Conservation (phyloP, 1,140 invertebrate species). For the Drosophila ohnishii region DNA sequence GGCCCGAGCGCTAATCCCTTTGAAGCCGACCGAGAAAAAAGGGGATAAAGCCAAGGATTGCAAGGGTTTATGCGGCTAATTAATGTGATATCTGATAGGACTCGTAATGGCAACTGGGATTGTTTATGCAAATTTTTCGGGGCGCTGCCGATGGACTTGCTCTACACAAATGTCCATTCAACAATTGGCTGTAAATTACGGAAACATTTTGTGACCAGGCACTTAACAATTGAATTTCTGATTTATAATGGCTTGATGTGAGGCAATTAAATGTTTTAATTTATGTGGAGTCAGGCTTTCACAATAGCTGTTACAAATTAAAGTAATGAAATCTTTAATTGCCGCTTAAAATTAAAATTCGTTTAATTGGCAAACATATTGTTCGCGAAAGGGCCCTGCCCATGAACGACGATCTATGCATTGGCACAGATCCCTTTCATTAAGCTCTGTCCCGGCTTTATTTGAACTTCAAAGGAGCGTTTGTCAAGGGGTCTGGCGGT, state of each 20-base stretch:
- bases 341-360: not conserved
- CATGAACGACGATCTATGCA: conserved; percentile 44
- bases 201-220: not conserved
- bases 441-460: conserved; percentile 31
- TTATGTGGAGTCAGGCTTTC: not conserved
- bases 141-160: conserved; percentile 16
- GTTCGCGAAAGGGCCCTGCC: conserved; percentile 9
- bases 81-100: conserved; percentile 61
- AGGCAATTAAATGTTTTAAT: conserved; percentile 18
- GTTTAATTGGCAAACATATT: not conserved
- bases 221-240: conserved; percentile 25
- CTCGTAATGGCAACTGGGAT: conserved; percentile 29
- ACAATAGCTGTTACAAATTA: conserved; percentile 11
- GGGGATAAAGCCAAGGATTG: conserved; percentile 43
- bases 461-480: conserved; percentile 44
- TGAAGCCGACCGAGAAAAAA: conserved; percentile 38
- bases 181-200: conserved; percentile 53
- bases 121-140: conserved; percentile 40
- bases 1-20: conserved; percentile 51
- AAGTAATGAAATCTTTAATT: conserved; percentile 6
- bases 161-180: conserved; percentile 28
- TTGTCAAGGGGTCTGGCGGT: conserved; percentile 35
- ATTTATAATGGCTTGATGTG: conserved; percentile 20
- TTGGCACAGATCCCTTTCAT: conserved; percentile 33
- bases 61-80: conserved; percentile 54